Base-by-base conservation (phyloP, 2,797 vertebrate species). In the Rhinophrynus dorsalis region DNA sequence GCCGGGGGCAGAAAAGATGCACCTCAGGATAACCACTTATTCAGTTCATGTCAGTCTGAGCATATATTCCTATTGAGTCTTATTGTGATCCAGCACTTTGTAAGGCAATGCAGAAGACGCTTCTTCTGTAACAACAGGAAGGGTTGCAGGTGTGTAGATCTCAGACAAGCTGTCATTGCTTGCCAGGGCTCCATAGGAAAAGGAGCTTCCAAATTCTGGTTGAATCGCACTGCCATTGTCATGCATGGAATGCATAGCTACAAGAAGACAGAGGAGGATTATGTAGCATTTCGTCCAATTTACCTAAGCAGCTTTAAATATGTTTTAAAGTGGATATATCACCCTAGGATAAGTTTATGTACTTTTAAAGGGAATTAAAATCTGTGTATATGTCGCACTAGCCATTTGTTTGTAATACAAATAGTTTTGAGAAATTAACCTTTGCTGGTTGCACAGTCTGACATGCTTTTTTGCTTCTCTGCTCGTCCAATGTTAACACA, bases 171-270 rank as follows among this genome's bases (percentile, higher is more conserved):
- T 85, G 48, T 98, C 94, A 0, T 93, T 96, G 88, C 90, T 98
- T 74, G 94, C 94, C 74, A 99, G 90, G 23, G 96, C 89, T 0
- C 97, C 97, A 0, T 99, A 99, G 48, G 96, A 96, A 77, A 98
- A 98, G 1, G 95, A 93, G 32, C 93, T 85, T 42, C 89, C 94
- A 77, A 92, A 91, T 57, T 98, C 95, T 0, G 95, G 93, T 85
- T 97, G 96, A 42, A 93, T 81, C 0, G 82, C 84, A 52, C 81
- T 86, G 54, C 91, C 92, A 27, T 94, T 94, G 78, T 94, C 92
- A 3, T 97, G 96, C 78, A 98, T 92, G 33, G 90, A 94, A 5
- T 94, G 93, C 75, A 96, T 84, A 74, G 94, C 97, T 98, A 85
- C 37, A 80, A 78, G 45, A 73, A 85, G 35, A 80, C 78, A 57